Conservation (phyloP, 2,113 vertebrate species). For the Mobula birostris region DNA sequence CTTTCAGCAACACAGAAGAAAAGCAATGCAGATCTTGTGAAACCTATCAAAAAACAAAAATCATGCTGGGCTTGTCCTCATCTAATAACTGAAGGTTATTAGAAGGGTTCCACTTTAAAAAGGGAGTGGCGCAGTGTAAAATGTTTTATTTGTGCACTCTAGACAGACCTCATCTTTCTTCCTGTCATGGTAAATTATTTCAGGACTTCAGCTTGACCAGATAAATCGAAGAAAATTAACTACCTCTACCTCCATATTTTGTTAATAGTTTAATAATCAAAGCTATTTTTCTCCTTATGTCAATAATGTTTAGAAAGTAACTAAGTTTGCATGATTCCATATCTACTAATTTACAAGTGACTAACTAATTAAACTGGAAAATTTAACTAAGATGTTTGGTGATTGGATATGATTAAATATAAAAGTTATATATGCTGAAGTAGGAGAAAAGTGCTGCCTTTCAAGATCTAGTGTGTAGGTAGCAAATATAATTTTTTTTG, state of each 20-base stretch:
- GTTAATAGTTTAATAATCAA: not conserved
- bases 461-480: not conserved
- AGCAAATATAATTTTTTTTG: not conserved
- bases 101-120: not conserved
- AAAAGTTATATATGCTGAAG: not conserved
- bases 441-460: not conserved
- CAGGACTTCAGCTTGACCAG: not conserved
- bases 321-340: not conserved
- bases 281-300: not conserved
- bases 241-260: not conserved
- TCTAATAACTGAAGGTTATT: not conserved
- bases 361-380: not conserved
- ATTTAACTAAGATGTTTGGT: not conserved
- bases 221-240: not conserved
- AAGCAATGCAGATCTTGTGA: not conserved
- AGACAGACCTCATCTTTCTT: not conserved
- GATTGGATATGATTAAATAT: not conserved
- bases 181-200: not conserved
- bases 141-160: not conserved
- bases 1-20: not conserved
- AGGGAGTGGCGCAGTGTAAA: not conserved
- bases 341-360: not conserved
- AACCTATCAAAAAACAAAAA: not conserved
- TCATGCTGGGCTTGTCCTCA: not conserved
- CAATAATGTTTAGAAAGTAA: not conserved